phyloP scores from a whole-genome alignment of 2,113 vertebrate species.

The Prolemur simus region DNA sequence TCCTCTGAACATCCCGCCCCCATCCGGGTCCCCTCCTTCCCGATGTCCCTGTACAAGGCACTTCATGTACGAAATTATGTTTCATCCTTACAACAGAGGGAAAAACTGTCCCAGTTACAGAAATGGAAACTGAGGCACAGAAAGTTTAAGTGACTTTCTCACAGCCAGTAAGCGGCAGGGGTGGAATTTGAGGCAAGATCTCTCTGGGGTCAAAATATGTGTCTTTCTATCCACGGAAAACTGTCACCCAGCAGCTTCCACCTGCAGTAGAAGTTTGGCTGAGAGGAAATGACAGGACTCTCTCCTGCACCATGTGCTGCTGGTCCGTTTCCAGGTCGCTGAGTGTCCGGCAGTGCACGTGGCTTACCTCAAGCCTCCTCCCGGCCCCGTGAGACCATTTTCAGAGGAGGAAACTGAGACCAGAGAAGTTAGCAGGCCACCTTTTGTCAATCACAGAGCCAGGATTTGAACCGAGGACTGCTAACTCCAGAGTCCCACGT shows the following conservation, averaged over 20 bases:
- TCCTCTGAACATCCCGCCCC: background rate
- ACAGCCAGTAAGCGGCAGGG: background rate
- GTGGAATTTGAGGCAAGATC: background rate
- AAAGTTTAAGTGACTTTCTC: background rate
- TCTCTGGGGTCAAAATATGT: background rate
- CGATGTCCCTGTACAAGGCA: too few relatives aligned
- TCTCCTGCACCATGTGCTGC: background rate
- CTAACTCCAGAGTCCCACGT: background rate
- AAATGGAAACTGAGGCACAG: background rate
- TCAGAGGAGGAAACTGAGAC: background rate
- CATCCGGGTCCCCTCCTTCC: background rate
- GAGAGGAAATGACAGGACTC: background rate
- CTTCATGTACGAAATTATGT: accelerated
- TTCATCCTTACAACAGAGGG: background rate
- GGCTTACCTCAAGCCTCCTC: background rate
- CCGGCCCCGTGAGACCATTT: background rate
- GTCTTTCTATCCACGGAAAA: background rate
- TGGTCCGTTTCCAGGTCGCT: background rate
- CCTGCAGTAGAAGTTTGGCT: background rate
- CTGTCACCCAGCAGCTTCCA: background rate
- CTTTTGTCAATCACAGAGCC: background rate
- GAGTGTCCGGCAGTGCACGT: background rate
- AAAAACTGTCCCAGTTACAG: background rate
- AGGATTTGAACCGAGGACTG: background rate
- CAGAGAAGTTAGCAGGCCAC: background rate